Base-by-base conservation (phyloP, 2,888 invertebrate species). In the Metopia argyrocephala region DNA sequence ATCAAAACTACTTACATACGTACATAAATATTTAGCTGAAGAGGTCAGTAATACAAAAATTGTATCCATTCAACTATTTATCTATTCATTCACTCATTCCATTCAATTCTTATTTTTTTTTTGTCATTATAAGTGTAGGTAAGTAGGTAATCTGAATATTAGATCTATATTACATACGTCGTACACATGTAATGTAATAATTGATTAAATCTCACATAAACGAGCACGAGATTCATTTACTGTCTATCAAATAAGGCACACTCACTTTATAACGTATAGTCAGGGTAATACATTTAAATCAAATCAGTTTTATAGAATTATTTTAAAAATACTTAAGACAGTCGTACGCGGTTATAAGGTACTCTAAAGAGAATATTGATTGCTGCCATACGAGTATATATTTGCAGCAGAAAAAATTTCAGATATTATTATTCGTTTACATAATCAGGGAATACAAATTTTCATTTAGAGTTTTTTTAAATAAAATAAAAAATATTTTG, bases 11-110 rank as follows among this genome's bases (percentile, higher is more conserved):
- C 7, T 27, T 31, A 27, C n/a, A n/a, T n/a, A n/a, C n/a, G n/a
- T n/a, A n/a, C n/a, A n/a, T n/a, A n/a, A 12, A 27, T 57, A 54
- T 28, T 69, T 69, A 66, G 62, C 54, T 50, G 61, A 78, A 78
- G 78, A 78, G 81, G 81, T 75, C 78, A 81, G 56, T 78, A 81
- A 66, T 74, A 66, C 68, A 69, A 73, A 56, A 25, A 28, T 20
- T 28, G 52, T 38, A 38, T 38, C 38, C 15, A 15, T 15, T 12
- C 38, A 38, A 9, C 28, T 2, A 31, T 15, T 38, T 12, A 3
- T 15, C 31, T 12, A 31, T 9, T 4, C 31, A 31, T 31, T 12
- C 31, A 15, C 15, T 1, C 38, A 31, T 1, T n/a, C 12, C 38
- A 38, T 15, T 38, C 38, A 38, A 38, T 12, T 38, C 15, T 12